Evolutionary conservation across 1,140 invertebrate species (phyloP), one percentile per base, ranked within the genome.

Genomic region (Helicorthomorpha holstii): DNA sequence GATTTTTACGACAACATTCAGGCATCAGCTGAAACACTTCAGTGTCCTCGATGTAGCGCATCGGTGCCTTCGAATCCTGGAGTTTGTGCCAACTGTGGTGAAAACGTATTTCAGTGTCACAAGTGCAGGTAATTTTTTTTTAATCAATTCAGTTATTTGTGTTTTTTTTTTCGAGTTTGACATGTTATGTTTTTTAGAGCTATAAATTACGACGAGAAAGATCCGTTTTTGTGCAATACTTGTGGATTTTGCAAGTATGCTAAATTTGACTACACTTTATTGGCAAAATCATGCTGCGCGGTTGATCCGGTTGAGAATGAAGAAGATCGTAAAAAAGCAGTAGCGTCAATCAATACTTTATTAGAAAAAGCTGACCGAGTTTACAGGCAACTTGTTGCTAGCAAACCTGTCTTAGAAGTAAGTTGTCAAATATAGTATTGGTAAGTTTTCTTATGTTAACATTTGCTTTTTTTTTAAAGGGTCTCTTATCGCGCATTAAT

Each of bases 161-260:
- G 19, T 10, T 46, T 7, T 7, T 25, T 46, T 7, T 21, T 10
- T 10, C 7, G 7, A 46, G 4, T 21, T 7, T 19, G 4, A 21
- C 7, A 22, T 46, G 4, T 38, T 57, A 54, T 48, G 53, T 50
- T 55, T 61, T 65, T 50, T 62, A 78, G 83, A 16, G 88, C 93
- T 0, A 98, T 98, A 56, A 98, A 98, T 69, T 98, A 98, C 69
- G 94, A 98, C 66, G 93, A 98, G 66, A 95, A 96, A 66, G 94
- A 98, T 74, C 94, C 94, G 1, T 98, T 98, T 76, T 68, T 98
- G 14, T 98, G 94, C 66, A 94, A 97, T 69, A 85, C 91, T 7
- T 98, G 94, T 70, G 94, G 94, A 1, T 98, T 96, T 69, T 98
- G 93, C 72, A 98, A 98, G 70, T 98, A 98, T 69, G 94, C 93